phyloP scores from a whole-genome alignment of 2,113 vertebrate genomes.

The Glaucomys volans region DNA sequence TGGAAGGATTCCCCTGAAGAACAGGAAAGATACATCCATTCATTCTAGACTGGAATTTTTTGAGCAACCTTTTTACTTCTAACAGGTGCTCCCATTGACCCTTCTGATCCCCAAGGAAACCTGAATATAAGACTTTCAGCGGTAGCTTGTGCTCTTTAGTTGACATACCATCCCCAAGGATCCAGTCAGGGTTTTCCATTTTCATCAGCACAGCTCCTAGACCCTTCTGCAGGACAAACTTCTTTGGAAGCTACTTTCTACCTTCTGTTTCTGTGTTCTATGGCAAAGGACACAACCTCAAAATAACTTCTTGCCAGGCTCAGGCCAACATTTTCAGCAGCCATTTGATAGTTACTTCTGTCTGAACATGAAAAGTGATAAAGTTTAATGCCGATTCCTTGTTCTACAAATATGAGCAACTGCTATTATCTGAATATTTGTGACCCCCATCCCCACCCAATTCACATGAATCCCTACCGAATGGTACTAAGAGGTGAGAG shows the following conservation, averaged over 20 bases:
- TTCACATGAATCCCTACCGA: not conserved
- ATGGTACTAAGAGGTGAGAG: not conserved
- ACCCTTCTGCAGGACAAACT: not conserved
- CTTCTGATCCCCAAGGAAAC: not conserved
- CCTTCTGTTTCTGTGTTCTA: not conserved
- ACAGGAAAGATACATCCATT: not conserved
- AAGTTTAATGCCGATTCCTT: not conserved
- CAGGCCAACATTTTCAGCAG: not conserved
- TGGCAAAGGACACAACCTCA: not conserved
- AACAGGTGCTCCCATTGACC: not conserved
- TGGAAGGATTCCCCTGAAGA: not conserved
- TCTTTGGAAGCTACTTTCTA: not conserved
- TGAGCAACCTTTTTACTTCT: not conserved
- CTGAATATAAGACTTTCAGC: not conserved
- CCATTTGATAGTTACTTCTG: not conserved
- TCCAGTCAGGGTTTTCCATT: not conserved
- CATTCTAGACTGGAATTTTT: not conserved
- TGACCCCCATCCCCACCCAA: no score
- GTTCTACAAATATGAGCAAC: not conserved
- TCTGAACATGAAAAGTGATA: not conserved
- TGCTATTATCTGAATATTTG: not conserved
- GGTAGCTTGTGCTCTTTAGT: not conserved
- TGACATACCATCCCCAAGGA: not conserved
- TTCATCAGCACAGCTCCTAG: not conserved
- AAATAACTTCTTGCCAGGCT: not conserved